Evolutionary conservation across 2,888 invertebrate genomes (phyloP).

Genomic region (Tiliacea citrago): DNA sequence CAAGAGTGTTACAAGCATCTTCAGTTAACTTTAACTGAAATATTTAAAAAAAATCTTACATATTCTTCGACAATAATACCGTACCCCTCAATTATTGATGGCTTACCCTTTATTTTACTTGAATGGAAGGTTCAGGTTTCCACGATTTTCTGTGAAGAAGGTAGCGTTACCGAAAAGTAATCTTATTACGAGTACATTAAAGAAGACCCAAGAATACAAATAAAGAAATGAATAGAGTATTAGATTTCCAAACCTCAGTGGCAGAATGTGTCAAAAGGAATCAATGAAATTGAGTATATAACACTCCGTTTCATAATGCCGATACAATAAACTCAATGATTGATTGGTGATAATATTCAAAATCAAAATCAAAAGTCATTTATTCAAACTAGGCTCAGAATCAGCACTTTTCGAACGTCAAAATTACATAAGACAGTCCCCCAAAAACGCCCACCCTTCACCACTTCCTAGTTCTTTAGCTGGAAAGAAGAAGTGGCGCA

Average conservation of each 20-base stretch:
- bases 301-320: background rate
- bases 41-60: background rate
- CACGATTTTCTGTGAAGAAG: constrained; percentile 21
- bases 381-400: no score
- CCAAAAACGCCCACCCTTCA: no score
- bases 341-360: background rate
- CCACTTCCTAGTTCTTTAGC: no score
- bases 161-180: constrained; percentile 25
- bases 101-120: constrained; percentile 9
- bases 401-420: no score
- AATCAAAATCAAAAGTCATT: no score
- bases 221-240: constrained; percentile 34
- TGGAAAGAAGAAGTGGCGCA: no score
- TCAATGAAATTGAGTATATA: background rate
- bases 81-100: constrained; percentile 1
- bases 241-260: constrained; percentile 25
- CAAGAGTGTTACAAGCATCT: background rate
- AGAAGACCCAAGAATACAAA: constrained; percentile 40
- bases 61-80: background rate
- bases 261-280: constrained; percentile 21
- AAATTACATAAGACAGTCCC: no score
- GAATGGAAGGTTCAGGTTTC: constrained; percentile 14
- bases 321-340: background rate
- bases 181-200: constrained; percentile 40
- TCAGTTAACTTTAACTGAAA: background rate